Percentiles rank a stretch among this genome's conserved stretches.
Evolutionary conservation across 2,113 vertebrate species (phyloP).

Genomic region (Jacana jacana): DNA sequence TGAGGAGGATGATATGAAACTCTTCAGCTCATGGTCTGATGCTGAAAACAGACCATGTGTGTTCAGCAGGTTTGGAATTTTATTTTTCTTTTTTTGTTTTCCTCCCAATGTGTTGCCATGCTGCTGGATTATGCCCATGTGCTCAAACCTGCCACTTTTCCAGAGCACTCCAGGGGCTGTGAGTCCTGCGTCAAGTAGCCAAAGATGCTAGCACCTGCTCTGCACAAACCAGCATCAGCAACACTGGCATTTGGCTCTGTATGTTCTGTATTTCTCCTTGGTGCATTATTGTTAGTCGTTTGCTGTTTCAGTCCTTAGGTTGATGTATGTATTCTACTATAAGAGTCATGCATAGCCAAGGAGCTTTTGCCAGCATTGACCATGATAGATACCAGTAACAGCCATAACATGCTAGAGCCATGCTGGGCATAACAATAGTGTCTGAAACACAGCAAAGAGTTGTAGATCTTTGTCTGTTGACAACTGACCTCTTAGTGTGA

Average conservation of each 20-base stretch:
- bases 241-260: accelerated
- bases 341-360: accelerated
- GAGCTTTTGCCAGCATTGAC: neutral
- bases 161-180: accelerated
- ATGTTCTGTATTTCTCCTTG: neutral
- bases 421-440: accelerated
- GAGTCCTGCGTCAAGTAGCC: neutral
- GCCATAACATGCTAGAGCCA: too few relatives aligned
- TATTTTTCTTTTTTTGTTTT: neutral
- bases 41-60: neutral
- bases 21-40: neutral
- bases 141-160: neutral
- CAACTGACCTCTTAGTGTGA: neutral
- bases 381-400: accelerated
- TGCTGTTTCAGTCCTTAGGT: neutral
- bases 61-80: neutral
- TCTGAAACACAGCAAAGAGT: neutral
- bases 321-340: accelerated
- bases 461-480: neutral
- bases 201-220: neutral
- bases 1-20: neutral
- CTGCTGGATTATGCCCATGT: too few relatives aligned
- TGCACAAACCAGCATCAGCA: neutral
- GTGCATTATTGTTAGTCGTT: neutral
- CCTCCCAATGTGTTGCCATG: accelerated